Base-by-base conservation (phyloP, 1,140 invertebrate species). In the Daktulosphaira vitifoliae region DNA sequence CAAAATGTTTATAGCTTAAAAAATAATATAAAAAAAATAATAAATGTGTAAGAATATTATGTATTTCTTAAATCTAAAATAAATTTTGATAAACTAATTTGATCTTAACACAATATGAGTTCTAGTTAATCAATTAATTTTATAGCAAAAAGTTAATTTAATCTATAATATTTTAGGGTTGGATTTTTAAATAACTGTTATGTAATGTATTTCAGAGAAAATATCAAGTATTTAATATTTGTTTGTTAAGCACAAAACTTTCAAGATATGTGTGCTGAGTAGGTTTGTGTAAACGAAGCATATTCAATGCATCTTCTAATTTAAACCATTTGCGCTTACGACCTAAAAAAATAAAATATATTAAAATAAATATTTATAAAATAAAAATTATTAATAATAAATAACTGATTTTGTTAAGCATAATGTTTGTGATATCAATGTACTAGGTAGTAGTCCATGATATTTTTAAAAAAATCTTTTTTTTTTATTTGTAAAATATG, bases 291-390 rank as follows among this genome's bases (percentile, higher is more conserved):
- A 89, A 79, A 53, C 88, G 85, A 56, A 96, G 80, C 74, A 90
- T 84, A 65, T 87, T 82, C 65, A 92, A 74, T 29, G 92, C 92
- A 71, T 94, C 90, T 54, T 90, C 85, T 69, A 95, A 82, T 37
- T 84, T 84, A 75, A 95, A 95, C 92, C 92, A 96, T 75, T 92
- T 89, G 68, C 92, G 79, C 74, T 90, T 89, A 50, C 92, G 84
- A 49, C 90, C 90, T 82, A 68, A 54, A 72, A 70, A 66, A 68
- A 50, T 44, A 26, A 26, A 51, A 67, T 1, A 50, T 68, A 49
- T n/a, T 48, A 15, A 22, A 37, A 18, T 38, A n/a, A n/a, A n/a
- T n/a, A n/a, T n/a, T n/a, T n/a, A n/a, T 7, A 49, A 11, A 49
- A 11, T 11, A 49, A 49, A 49, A 7, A 8, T 49, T 8, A 49